A percentile compares a stretch with the other conserved stretches of the same genome.
Conservation (phyloP, 2,113 vertebrate genomes). For the Gymnogyps californianus region DNA sequence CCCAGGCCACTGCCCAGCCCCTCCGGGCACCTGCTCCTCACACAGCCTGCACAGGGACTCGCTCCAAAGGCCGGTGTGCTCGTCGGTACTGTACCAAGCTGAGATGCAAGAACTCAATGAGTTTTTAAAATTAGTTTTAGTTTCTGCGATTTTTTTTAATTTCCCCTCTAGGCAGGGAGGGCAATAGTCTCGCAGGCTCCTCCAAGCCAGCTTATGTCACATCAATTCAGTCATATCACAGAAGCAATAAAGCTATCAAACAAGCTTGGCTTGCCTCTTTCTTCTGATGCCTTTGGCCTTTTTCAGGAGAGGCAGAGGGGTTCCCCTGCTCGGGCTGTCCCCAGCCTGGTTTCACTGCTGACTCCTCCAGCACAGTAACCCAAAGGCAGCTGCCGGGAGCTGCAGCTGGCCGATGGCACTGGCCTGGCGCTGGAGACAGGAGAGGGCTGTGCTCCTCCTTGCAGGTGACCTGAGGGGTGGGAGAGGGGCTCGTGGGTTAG, state of each 20-base stretch:
- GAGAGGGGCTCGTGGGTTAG: rapidly evolving
- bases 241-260: slow-evolving; percentile 72
- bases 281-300: slow-evolving; percentile 1
- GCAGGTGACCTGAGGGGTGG: background rate
- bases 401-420: background rate
- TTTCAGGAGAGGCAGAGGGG: background rate
- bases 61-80: background rate
- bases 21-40: background rate
- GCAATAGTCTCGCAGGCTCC: slow-evolving; percentile 22
- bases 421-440: background rate
- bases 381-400: background rate
- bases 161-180: slow-evolving; percentile 53
- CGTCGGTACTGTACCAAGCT: background rate
- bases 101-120: slow-evolving; percentile 37
- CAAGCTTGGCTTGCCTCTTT: slow-evolving; percentile 34
- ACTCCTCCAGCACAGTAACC: background rate
- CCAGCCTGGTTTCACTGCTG: background rate
- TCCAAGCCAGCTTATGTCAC: slow-evolving; percentile 52
- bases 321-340: background rate
- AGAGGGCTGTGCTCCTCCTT: background rate
- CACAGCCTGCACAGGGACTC: background rate
- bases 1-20: background rate
- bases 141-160: slow-evolving; percentile 24
- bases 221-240: slow-evolving; percentile 65
- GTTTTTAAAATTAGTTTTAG: slow-evolving; percentile 38